phyloP scores from a whole-genome alignment of 2,797 vertebrate species.

The Staurois parvus region DNA sequence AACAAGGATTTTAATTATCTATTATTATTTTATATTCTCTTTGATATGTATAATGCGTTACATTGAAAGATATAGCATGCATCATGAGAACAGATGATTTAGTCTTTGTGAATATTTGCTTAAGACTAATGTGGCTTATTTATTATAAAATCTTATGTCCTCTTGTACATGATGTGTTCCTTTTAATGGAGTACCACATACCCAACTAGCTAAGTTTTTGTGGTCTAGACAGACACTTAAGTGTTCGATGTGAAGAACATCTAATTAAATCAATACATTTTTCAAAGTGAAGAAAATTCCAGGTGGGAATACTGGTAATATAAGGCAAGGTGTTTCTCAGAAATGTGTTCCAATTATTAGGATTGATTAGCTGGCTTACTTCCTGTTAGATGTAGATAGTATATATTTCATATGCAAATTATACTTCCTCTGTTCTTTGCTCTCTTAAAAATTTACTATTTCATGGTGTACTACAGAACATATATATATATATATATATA shows the following conservation, averaged over 20 bases:
- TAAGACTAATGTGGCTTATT: too few relatives aligned
- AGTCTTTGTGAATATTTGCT: too few relatives aligned
- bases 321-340: constrained; percentile 13
- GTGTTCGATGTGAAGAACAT: constrained; percentile 16
- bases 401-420: neutral
- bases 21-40: too few relatives aligned
- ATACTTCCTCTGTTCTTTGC: too few relatives aligned
- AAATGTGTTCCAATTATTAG: constrained; percentile 1
- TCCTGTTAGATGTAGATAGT: neutral
- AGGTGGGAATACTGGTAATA: constrained; percentile 1
- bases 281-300: neutral
- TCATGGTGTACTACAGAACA: too few relatives aligned
- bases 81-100: too few relatives aligned
- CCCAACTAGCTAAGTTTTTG: neutral
- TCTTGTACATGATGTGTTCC: neutral
- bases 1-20: too few relatives aligned
- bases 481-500: too few relatives aligned
- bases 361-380: neutral
- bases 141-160: neutral
- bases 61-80: too few relatives aligned
- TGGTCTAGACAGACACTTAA: constrained; percentile 40
- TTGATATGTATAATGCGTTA: too few relatives aligned
- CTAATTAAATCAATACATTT: constrained; percentile 42
- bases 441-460: too few relatives aligned
- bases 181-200: neutral